Base-by-base conservation (phyloP, 2,113 vertebrate species). In the Sebastes schlegelii region DNA sequence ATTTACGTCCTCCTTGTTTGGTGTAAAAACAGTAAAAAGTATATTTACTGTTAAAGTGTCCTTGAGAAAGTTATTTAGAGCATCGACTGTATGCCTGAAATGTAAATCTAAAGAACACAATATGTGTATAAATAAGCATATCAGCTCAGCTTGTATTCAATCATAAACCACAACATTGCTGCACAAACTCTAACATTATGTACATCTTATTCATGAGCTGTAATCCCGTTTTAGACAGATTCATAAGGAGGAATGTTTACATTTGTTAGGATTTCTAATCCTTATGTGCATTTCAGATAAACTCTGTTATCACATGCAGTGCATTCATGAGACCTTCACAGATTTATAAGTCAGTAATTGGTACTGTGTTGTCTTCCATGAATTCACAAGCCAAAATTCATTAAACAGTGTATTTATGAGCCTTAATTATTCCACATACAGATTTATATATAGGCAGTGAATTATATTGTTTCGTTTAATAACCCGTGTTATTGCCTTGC, bases 341-440 rank as follows among this genome's bases (percentile, higher is more conserved):
- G 61, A 79, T 66, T 70, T 85, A 67, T 14, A 55, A 57, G 42
- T 45, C 34, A 61, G 23, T 6, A 34, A 34, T 34, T 34, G 34
- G 26, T 42, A 5, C 45, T 74, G 2, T 12, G 21, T 26, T 17
- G 54, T 46, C 34, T 62, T 16, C 46, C 51, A 49, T 70, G 21
- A 77, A 76, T 80, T 54, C 46, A 66, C 67, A 21, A 55, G 19
- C 17, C 46, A 48, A 80, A 64, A 51, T 66, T 80, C 13, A 57
- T 80, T 5, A 54, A 84, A 72, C 74, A 46, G 40, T 64, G 48
- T 11, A 63, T 88, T 84, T 72, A 79, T 74, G 58, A 66, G 79
- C n/a, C 57, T 77, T 86, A 77, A 83, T 83, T 80, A 70, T 77
- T 51, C 42, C 66, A 58, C 1, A 8, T 64, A 14, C 60, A n/a